These are phyloP conservation scores for Scylla paramamosain DNA, from an alignment of 1,140 invertebrate genomes.

Conservation along the genomic window DNA sequence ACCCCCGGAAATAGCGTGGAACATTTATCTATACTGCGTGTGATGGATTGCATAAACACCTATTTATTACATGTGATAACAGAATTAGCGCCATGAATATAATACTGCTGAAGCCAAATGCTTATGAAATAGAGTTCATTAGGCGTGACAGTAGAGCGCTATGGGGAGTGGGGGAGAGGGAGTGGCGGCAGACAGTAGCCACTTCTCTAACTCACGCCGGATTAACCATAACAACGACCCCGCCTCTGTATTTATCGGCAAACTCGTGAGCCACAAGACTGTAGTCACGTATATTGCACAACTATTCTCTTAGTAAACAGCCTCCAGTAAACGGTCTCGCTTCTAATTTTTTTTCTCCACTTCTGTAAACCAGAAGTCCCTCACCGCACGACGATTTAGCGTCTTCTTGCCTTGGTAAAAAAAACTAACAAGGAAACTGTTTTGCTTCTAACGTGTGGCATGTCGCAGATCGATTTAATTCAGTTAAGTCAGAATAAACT, in stretches of 20 bases:
- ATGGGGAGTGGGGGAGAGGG: not conserved
- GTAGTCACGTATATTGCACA: not conserved
- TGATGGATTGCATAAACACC: conserved; percentile 4
- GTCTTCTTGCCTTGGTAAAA: no score
- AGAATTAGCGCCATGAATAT: not conserved
- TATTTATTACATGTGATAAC: not conserved
- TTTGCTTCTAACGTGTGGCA: no score
- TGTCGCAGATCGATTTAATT: not conserved
- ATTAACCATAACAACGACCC: not conserved
- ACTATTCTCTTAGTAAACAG: not conserved
- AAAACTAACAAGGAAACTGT: no score
- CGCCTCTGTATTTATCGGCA: not conserved
- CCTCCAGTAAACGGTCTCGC: not conserved
- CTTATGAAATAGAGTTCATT: not conserved
- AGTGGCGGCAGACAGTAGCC: not conserved
- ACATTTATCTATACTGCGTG: not conserved
- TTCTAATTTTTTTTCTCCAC: not conserved
- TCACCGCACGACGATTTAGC: no score
- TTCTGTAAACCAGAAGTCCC: not conserved
- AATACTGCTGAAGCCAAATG: not conserved
- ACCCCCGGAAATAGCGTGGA: not conserved
- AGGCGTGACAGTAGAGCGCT: not conserved
- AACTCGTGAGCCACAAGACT: not conserved
- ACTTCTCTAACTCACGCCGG: not conserved
- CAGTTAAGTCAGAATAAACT: not conserved